Percentiles rank a stretch among this genome's conserved stretches.
Conservation (phyloP, 2,113 vertebrate genomes). For the Ariopsis seemanni region DNA sequence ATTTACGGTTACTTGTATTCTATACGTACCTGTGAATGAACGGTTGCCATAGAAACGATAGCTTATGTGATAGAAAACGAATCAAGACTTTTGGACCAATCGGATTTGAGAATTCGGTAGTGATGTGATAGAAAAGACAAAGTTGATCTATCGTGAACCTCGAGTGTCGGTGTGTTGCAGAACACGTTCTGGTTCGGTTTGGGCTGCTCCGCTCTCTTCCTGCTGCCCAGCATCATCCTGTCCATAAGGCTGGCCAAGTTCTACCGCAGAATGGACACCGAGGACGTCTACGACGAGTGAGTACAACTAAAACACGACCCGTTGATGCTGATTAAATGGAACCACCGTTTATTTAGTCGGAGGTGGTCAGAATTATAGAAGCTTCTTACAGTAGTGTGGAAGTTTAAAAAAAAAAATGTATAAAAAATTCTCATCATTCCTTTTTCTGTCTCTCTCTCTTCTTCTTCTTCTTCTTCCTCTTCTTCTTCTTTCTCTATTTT, state of each 20-base stretch:
- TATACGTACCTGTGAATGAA: neutral
- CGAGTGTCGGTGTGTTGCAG: conserved; percentile 64
- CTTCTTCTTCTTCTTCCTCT: conserved; percentile 26
- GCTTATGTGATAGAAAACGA: too few species aligned
- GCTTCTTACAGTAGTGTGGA: conserved; percentile 16
- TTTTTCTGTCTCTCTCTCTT: conserved; percentile 19
- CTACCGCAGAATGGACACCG: conserved; percentile 95
- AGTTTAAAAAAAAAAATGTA: neutral
- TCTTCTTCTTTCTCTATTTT: conserved; percentile 28
- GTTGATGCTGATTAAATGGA: neutral
- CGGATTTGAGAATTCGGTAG: neutral
- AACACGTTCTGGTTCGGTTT: conserved; percentile 96
- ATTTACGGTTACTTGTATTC: too few species aligned
- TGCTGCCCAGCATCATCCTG: conserved; percentile 88
- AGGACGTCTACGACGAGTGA: conserved; percentile 97
- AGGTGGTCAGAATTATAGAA: conserved; percentile 10
- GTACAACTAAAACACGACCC: conserved; percentile 58
- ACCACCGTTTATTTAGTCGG: neutral
- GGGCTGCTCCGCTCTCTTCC: conserved; percentile 82
- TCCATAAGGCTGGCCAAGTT: conserved; percentile 91
- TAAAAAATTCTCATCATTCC: conserved; percentile 8
- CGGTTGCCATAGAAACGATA: neutral
- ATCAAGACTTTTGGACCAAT: neutral
- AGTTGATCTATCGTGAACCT: neutral
- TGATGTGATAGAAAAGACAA: neutral